Conservation (phyloP, 1,140 invertebrate genomes). For the Trissolcus basalis region DNA sequence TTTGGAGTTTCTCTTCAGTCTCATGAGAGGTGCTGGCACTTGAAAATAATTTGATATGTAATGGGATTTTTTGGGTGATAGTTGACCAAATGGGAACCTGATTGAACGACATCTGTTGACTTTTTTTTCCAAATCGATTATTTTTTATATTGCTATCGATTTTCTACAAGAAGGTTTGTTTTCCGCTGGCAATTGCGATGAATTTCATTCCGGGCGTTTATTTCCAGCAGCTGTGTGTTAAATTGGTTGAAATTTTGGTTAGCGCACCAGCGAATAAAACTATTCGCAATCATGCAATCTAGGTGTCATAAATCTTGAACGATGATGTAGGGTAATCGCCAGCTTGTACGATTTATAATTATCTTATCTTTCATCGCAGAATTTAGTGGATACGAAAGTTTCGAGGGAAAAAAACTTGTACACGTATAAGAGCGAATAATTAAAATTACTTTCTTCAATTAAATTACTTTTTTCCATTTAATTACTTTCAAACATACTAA, state of each 20-base stretch:
- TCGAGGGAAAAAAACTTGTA: too few relatives aligned
- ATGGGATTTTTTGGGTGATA: conserved; percentile 35
- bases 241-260: conserved; percentile 33
- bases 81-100: conserved; percentile 44
- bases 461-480: too few relatives aligned
- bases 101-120: conserved; percentile 34
- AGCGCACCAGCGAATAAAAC: conserved; percentile 17
- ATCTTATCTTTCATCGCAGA: conserved; percentile 18
- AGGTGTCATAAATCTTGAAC: conserved; percentile 36
- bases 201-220: neutral
- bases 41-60: conserved; percentile 40
- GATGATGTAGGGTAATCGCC: conserved; percentile 34
- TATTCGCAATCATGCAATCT: conserved; percentile 28
- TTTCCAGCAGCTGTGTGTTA: neutral
- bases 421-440: too few relatives aligned
- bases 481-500: too few relatives aligned
- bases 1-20: neutral
- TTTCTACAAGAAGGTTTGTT: neutral
- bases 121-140: conserved; percentile 38
- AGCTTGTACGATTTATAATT: conserved; percentile 6
- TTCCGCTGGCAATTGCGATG: neutral
- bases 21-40: conserved; percentile 3
- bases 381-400: too few relatives aligned
- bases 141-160: conserved; percentile 34
- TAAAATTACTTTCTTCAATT: too few relatives aligned